Base-by-base conservation (phyloP, 2,113 vertebrate species). In the Otus sunia region DNA sequence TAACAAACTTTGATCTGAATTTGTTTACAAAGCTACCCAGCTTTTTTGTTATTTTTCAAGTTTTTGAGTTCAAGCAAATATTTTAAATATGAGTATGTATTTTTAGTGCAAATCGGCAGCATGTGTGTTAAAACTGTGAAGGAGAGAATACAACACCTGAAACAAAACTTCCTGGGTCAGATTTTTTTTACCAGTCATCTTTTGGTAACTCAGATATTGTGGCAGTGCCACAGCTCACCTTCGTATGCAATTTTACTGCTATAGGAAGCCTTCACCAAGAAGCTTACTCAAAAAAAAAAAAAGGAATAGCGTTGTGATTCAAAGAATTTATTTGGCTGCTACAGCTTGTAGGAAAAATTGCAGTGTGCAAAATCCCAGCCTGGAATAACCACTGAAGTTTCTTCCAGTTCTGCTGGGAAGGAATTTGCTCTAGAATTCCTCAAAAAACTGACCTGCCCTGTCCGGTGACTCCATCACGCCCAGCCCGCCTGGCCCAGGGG, bases 141-240 rank as follows among this genome's bases (percentile, higher is more conserved):
- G 16, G 53, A 68, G 32, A 63, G 32, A 68, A 39, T 2, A 8
- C 22, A 64, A 2, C 36, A 67, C 18, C 52, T 39, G 45, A 26
- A 47, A 60, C 0, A 3, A 47, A 49, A 18, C 16, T 52, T 69
- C 29, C 41, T 32, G 22, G 15, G 47, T 55, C 7, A 15, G 59
- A 9, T 11, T 60, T 59, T 41, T 41, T 53, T 30, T 32, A 32
- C 29, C 23, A 16, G 5, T 2, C 8, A 18, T 9, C 34, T 22
- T 53, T 15, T 0, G 2, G 41, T 5, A 50, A 27, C 27, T 14
- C 12, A 1, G 47, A 11, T 7, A 8, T 2, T 0, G 0, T 0
- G 11, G 56, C 8, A 18, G 36, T 5, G 82, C 9, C n/a, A 20
- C 26, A 27, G 74, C 22, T 66, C 87, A 41, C 68, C 55, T 58